Conservation (phyloP, 30 jellyfish, hydroid and myxozoan species). For the Sanderia malayensis region DNA sequence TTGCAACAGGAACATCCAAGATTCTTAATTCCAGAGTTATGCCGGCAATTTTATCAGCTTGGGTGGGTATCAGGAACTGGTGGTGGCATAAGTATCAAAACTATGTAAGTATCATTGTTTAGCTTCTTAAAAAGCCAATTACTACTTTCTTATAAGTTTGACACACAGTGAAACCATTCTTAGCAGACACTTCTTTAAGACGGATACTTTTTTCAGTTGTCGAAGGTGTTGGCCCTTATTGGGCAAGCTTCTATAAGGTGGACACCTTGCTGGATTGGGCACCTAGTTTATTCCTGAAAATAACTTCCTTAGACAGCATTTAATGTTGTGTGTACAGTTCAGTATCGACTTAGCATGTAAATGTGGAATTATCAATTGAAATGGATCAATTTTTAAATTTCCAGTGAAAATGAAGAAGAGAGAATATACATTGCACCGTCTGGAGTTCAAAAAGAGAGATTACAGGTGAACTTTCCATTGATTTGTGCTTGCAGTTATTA, state of each 20-base stretch:
- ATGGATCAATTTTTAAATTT: not conserved
- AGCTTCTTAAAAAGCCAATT: not conserved
- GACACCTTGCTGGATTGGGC: too few relatives aligned
- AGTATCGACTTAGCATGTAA: too few relatives aligned
- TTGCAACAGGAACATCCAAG: constrained; percentile 29
- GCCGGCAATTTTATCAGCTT: constrained; percentile 54
- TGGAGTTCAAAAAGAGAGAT: constrained; percentile 74
- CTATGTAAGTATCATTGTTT: constrained; percentile 10
- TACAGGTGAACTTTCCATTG: too few relatives aligned
- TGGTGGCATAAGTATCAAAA: constrained; percentile 64
- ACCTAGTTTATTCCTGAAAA: too few relatives aligned
- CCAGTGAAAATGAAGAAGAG: constrained; percentile 14
- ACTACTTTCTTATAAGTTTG: not conserved
- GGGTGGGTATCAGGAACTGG: constrained; percentile 85
- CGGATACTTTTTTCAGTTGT: too few relatives aligned
- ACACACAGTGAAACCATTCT: not conserved
- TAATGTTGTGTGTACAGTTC: too few relatives aligned
- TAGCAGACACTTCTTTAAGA: not conserved
- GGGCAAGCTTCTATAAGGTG: too few relatives aligned
- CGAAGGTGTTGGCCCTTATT: too few relatives aligned
- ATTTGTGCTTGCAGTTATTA: too few relatives aligned
- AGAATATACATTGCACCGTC: constrained; percentile 76
- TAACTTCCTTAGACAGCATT: too few relatives aligned
- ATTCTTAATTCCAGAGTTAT: constrained; percentile 54
- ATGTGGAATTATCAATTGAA: too few relatives aligned